These are phyloP conservation scores for Amphipyra berbera DNA, from an alignment of 2,888 invertebrate species.

Conservation along the genomic window DNA sequence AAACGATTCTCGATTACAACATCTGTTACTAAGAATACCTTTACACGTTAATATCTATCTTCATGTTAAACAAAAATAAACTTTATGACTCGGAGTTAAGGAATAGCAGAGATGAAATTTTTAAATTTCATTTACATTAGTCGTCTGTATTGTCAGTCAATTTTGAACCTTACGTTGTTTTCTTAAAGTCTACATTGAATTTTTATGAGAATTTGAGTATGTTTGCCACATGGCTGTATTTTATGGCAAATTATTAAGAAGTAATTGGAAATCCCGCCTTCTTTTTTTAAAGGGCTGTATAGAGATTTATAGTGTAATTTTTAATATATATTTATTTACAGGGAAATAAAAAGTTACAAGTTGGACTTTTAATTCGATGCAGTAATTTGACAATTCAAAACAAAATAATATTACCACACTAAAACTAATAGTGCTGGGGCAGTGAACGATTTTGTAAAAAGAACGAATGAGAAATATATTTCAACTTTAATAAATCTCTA, in stretches of 20 bases:
- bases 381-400: no score
- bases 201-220: slow-evolving; percentile 34
- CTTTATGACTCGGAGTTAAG: slow-evolving; percentile 33
- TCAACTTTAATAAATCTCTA: no score
- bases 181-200: slow-evolving; percentile 36
- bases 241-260: slow-evolving; percentile 67
- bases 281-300: slow-evolving; percentile 43
- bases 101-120: not conserved
- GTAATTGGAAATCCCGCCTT: slow-evolving; percentile 56
- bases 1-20: slow-evolving; percentile 82
- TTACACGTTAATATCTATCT: slow-evolving; percentile 40
- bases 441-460: no score
- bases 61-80: slow-evolving; percentile 19
- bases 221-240: slow-evolving; percentile 66
- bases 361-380: no score
- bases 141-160: slow-evolving; percentile 19
- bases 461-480: no score
- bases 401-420: no score
- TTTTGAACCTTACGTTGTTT: slow-evolving; percentile 44
- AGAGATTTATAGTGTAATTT: slow-evolving; percentile 52
- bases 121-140: slow-evolving; percentile 27
- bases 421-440: no score
- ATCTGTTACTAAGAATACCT: slow-evolving; percentile 77
- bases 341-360: slow-evolving; percentile 8
- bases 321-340: slow-evolving; percentile 53